phyloP scores from a whole-genome alignment of 2,888 invertebrate species.

The Cephus pygmeus region DNA sequence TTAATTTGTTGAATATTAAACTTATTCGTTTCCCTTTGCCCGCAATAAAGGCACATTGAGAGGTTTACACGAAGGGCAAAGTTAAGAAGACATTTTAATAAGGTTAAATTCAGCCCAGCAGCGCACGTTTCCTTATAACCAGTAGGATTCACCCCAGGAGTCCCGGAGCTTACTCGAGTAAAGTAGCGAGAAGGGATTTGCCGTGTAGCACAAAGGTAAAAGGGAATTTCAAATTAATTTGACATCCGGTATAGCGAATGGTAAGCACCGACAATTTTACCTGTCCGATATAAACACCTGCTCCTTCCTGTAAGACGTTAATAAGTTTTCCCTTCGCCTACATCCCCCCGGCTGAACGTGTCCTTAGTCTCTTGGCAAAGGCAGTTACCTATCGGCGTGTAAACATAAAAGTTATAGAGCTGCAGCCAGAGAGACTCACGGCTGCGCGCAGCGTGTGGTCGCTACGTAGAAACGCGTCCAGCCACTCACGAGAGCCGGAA shows the following conservation, averaged over 20 bases:
- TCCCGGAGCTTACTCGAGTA: background rate
- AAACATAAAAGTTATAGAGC: background rate
- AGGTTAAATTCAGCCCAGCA: background rate
- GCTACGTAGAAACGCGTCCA: background rate
- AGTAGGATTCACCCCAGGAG: background rate
- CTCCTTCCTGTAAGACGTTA: background rate
- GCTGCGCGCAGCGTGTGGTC: background rate
- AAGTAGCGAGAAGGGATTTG: background rate
- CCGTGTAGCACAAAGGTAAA: background rate
- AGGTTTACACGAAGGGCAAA: background rate
- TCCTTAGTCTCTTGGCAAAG: background rate
- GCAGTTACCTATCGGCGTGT: background rate
- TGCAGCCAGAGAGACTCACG: background rate
- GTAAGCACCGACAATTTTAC: background rate
- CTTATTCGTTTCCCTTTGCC: background rate
- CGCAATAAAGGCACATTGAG: background rate
- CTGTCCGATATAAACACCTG: background rate
- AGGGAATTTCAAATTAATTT: background rate
- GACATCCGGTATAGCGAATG: background rate
- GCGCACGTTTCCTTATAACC: background rate
- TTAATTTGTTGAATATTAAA: too few species aligned
- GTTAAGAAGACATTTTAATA: background rate
- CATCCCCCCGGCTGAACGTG: background rate
- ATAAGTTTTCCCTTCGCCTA: background rate
- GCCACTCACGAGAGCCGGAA: background rate